Evolutionary conservation across 2,797 vertebrate species (phyloP), one percentile per base, ranked within the genome.

Genomic region (Siniperca scherzeri): DNA sequence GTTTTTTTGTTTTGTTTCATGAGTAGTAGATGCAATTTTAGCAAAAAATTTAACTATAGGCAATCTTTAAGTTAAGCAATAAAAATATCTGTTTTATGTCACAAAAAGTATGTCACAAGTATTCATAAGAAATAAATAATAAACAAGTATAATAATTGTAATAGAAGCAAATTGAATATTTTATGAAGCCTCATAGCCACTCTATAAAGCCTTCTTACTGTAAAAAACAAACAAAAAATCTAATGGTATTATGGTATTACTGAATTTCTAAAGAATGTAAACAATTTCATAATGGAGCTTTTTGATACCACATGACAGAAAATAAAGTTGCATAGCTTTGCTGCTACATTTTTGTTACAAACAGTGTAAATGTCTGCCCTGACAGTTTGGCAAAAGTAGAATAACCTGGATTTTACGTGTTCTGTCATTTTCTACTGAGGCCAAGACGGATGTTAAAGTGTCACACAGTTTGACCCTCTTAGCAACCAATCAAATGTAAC

Each of bases 401-500:
- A 52, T 44, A 44, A 7, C 14, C 14, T 11, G 4, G 8, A 44
- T 16, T 42, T 56, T 21, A 40, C 12, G 19, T 56, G 16, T 14
- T 11, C 16, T 40, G 21, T 22, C 0, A 30, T 48, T 71, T 85
- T n/a, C 40, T 40, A 13, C 17, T 42, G 40, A 30, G 19, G 25
- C 30, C 1, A n/a, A 44, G 17, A 22, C 14, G 16, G 73, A 65
- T 25, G 64, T 62, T 38, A 2, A 57, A 27, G 7, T 66, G 66
- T 69, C 40, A 75, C 52, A 0, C 6, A 44, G 38, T 33, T 50
- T 74, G 68, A 70, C 82, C 76, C 30, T 73, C 27, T 83, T 80
- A 52, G 0, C 65, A 81, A 38, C 92, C 87, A 85, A 90, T 86
- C 83, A 84, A 22, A 75, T 21, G 38, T 46, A 64, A 82, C 84